Conservation (phyloP, 2,888 invertebrate genomes). For the Thecophora atra region DNA sequence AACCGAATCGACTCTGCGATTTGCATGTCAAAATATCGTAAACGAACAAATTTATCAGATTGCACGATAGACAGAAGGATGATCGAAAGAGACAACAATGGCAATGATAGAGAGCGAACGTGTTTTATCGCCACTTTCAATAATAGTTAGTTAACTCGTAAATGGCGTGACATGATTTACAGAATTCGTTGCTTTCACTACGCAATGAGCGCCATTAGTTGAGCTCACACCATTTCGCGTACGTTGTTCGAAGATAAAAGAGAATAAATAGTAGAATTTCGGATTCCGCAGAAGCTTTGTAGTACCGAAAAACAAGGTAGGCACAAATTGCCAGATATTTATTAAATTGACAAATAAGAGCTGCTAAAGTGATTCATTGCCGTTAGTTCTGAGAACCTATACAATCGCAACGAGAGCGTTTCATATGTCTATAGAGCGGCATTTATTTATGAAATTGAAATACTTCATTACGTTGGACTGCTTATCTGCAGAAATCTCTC, state of each 20-base stretch:
- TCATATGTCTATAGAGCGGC: no score
- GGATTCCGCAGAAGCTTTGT: not conserved
- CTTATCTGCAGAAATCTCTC: not conserved
- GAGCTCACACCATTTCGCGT: not conserved
- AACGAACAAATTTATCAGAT: not conserved
- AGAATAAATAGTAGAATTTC: not conserved
- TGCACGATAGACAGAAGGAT: not conserved
- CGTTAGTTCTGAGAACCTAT: not conserved
- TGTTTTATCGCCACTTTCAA: not conserved
- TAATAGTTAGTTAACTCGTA: conserved; percentile 19
- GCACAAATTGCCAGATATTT: conserved; percentile 25
- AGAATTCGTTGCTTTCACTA: conserved; percentile 25
- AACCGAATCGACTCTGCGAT: no score
- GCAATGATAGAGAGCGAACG: not conserved
- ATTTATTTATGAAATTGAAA: no score
- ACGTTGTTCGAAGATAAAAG: not conserved
- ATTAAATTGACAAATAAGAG: conserved; percentile 36
- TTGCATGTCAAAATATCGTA: not conserved
- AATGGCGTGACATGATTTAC: conserved; percentile 33
- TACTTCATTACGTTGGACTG: no score
- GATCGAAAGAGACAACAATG: not conserved
- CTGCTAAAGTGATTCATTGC: conserved; percentile 33
- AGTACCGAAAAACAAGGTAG: conserved; percentile 19
- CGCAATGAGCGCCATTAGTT: conserved; percentile 19
- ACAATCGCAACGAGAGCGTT: no score